Evolutionary conservation across 2,888 invertebrate genomes (phyloP).

Genomic region (Ornithoptera alexandrae): DNA sequence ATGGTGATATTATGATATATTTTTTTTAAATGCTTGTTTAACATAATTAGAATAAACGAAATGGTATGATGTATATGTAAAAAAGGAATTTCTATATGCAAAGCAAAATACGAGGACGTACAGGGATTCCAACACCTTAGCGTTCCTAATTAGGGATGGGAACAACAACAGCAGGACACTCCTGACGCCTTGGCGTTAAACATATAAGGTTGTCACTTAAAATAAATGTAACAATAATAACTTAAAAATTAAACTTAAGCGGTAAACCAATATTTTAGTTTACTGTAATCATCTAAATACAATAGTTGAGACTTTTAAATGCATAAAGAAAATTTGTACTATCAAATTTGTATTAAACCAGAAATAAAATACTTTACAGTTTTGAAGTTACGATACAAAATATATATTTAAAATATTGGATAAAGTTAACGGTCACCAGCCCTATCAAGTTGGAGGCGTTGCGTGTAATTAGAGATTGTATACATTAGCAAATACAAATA

Average conservation of each 20-base stretch:
- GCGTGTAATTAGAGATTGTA: constrained; percentile 80
- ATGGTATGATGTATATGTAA: constrained; percentile 45
- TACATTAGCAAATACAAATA: constrained; percentile 79
- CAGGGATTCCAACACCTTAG: constrained; percentile 73
- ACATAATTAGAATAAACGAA: constrained; percentile 11
- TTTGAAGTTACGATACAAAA: neutral
- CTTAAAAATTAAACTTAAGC: neutral
- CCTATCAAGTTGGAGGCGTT: constrained; percentile 66
- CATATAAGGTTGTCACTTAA: constrained; percentile 50
- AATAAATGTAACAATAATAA: neutral
- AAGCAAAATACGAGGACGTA: constrained; percentile 63
- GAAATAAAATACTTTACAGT: neutral
- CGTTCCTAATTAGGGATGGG: constrained; percentile 68
- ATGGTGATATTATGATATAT: too few relatives aligned
- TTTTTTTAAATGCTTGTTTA: constrained; percentile 3
- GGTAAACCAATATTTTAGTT: neutral
- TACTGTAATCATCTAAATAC: neutral
- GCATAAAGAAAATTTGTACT: too few relatives aligned
- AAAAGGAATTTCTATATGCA: constrained; percentile 60
- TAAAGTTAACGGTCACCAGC: constrained; percentile 42
- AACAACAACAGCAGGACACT: constrained; percentile 61
- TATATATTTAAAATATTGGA: neutral
- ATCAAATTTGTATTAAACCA: too few relatives aligned
- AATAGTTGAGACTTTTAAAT: too few relatives aligned
- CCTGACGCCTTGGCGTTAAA: constrained; percentile 52